Conservation (phyloP, 2,888 invertebrate genomes). For the Hololepta plana region DNA sequence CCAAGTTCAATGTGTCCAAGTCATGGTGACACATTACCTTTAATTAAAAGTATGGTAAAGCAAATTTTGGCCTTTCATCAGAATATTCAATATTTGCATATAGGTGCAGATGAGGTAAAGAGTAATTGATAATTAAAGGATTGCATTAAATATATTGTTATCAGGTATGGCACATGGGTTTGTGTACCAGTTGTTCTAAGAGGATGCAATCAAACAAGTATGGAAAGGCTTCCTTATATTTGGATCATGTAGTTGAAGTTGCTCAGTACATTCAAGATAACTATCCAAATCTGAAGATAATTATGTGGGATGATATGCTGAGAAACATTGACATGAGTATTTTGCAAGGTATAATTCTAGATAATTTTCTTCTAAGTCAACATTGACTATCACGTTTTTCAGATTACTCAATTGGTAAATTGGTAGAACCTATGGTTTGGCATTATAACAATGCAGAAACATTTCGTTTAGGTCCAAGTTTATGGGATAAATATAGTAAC, state of each 20-base stretch:
- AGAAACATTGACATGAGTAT: slow-evolving; percentile 35
- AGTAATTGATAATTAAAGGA: too few species aligned
- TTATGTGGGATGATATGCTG: slow-evolving; percentile 85
- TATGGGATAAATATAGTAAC: slow-evolving; percentile 46
- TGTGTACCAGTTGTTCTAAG: slow-evolving; percentile 37
- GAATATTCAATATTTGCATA: slow-evolving; percentile 47
- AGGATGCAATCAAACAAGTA: slow-evolving; percentile 29
- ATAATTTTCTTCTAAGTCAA: slow-evolving; percentile 1
- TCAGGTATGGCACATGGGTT: slow-evolving; percentile 55
- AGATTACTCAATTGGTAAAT: slow-evolving; percentile 40
- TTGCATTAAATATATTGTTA: too few species aligned
- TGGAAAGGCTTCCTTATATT: slow-evolving; percentile 38
- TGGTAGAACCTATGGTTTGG: slow-evolving; percentile 53
- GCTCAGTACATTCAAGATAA: slow-evolving; percentile 38
- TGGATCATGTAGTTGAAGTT: slow-evolving; percentile 48
- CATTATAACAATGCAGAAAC: slow-evolving; percentile 38
- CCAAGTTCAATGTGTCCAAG: slow-evolving; percentile 62
- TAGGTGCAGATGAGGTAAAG: slow-evolving; percentile 61
- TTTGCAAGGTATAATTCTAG: slow-evolving; percentile 32
- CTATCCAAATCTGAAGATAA: slow-evolving; percentile 41
- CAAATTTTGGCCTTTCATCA: slow-evolving; percentile 54
- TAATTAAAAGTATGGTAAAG: slow-evolving; percentile 49
- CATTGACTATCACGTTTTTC: slow-evolving; percentile 8
- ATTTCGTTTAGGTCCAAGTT: slow-evolving; percentile 30
- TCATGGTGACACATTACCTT: slow-evolving; percentile 35